phyloP scores from a whole-genome alignment of 2,113 vertebrate species.

The Enhydra lutris region DNA sequence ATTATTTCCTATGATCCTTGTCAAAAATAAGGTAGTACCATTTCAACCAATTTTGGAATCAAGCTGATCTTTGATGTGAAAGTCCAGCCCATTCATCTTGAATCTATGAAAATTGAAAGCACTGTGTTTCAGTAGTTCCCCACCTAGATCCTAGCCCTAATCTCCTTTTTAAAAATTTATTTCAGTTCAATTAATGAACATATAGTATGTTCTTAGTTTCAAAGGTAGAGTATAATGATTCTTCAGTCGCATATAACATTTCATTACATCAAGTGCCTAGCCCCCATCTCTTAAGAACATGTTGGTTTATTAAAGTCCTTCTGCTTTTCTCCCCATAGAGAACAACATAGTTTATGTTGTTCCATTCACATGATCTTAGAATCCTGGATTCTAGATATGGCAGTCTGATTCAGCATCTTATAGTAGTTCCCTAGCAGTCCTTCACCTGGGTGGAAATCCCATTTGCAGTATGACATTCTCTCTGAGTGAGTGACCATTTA shows the following conservation, averaged over 20 bases:
- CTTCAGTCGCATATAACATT: neutral
- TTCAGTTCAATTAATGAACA: neutral
- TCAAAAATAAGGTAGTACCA: neutral
- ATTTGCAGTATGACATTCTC: neutral
- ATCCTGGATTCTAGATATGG: neutral
- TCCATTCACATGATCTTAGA: neutral
- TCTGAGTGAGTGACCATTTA: neutral
- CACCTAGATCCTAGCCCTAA: neutral
- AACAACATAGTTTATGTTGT: neutral
- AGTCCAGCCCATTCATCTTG: neutral
- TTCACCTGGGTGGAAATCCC: neutral
- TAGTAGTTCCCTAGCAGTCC: neutral
- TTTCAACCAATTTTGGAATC: neutral
- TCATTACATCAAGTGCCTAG: neutral
- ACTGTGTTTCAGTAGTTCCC: neutral
- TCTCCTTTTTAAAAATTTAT: neutral
- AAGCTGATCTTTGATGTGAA: neutral
- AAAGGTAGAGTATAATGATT: neutral
- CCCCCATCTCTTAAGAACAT: neutral
- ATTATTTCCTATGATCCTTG: neutral
- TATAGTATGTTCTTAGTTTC: neutral
- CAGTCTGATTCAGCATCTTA: neutral
- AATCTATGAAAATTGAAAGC: neutral
- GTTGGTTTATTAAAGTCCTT: neutral
- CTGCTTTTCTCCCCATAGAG: neutral